Percentiles rank a stretch among this genome's conserved stretches.
phyloP scores from a whole-genome alignment of 2,113 vertebrate genomes.

The Prinia subflava region DNA sequence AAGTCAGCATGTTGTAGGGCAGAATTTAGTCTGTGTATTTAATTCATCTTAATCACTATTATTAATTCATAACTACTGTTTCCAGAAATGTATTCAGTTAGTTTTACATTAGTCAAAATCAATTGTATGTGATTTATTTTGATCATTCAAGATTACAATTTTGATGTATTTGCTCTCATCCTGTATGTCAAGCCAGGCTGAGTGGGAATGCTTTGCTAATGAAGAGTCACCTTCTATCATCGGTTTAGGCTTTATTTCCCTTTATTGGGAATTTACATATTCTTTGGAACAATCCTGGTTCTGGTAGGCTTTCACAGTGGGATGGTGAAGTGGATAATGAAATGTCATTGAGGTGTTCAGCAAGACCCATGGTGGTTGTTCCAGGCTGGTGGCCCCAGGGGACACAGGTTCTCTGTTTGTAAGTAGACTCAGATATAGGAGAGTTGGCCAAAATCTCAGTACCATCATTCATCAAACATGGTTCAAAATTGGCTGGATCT shows the following conservation, averaged over 20 bases:
- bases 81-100: slow-evolving; percentile 80
- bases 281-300: not conserved
- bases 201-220: slow-evolving; percentile 42
- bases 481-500: not conserved
- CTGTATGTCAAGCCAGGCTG: slow-evolving; percentile 56
- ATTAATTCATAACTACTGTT: slow-evolving; percentile 83
- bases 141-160: slow-evolving; percentile 73
- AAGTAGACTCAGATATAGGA: no score
- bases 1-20: slow-evolving; percentile 74
- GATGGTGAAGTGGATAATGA: not conserved
- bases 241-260: not conserved
- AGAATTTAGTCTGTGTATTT: slow-evolving; percentile 75
- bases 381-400: not conserved
- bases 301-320: not conserved
- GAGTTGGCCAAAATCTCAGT: not conserved
- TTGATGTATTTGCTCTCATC: slow-evolving; percentile 72
- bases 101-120: slow-evolving; percentile 79
- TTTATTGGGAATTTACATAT: not conserved
- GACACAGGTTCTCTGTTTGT: not conserved
- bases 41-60: slow-evolving; percentile 80
- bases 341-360: not conserved
- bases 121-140: slow-evolving; percentile 78
- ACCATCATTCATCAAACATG: not conserved
- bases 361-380: not conserved
- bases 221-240: not conserved